Percentiles rank a stretch among this genome's conserved stretches.
phyloP scores from a whole-genome alignment of 2,888 invertebrate species.

The Charanyca ferruginea region DNA sequence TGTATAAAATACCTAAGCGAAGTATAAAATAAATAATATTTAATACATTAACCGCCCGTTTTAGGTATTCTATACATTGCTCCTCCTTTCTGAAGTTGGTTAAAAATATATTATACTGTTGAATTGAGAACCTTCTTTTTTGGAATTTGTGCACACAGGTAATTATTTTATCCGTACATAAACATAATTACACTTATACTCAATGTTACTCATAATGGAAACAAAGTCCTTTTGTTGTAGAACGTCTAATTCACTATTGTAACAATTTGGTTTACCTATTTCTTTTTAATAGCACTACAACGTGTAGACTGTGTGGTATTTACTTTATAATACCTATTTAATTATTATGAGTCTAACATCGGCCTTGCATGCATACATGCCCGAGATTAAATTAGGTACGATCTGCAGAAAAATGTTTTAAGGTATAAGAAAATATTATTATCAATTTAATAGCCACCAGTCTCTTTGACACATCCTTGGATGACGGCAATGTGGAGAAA shows the following conservation, averaged over 20 bases:
- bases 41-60: no score
- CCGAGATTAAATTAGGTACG: slow-evolving; percentile 62
- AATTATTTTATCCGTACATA: background rate
- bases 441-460: no score
- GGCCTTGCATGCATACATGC: slow-evolving; percentile 70
- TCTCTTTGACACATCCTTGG: no score
- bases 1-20: no score
- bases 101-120: no score
- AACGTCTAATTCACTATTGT: background rate
- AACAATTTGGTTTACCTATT: slow-evolving; percentile 10
- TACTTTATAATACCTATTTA: slow-evolving; percentile 61
- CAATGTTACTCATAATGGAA: slow-evolving; percentile 6
- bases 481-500: no score
- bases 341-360: slow-evolving; percentile 69
- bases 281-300: slow-evolving; percentile 21
- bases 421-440: background rate
- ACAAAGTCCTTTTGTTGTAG: slow-evolving; percentile 7
- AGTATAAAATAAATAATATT: no score
- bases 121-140: no score
- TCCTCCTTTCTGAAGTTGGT: no score
- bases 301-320: slow-evolving; percentile 25
- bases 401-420: slow-evolving; percentile 49
- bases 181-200: background rate
- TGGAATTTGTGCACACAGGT: slow-evolving; percentile 1
- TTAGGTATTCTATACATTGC: no score